Conservation (phyloP, 2,888 invertebrate species). For the Caenorhabditis afra region DNA sequence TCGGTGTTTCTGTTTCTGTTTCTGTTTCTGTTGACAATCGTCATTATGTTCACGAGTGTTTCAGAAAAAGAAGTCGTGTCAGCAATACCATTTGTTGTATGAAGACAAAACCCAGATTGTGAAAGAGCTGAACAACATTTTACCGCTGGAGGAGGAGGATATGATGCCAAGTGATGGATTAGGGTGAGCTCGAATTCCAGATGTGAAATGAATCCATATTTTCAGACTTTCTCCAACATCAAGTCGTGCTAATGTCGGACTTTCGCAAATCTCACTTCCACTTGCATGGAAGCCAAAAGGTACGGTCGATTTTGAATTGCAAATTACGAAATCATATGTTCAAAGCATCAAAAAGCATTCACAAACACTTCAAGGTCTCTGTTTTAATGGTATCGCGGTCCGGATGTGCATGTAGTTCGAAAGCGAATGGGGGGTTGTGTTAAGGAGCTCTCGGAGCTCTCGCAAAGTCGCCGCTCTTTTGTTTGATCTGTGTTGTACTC, state of each 20-base stretch:
- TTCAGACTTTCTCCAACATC: slow-evolving; percentile 58
- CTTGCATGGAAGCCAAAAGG: slow-evolving; percentile 69
- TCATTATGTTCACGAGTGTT: background rate
- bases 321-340: no score
- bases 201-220: background rate
- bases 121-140: slow-evolving; percentile 55
- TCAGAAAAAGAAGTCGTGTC: slow-evolving; percentile 58
- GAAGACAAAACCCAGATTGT: slow-evolving; percentile 64
- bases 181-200: no score
- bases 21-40: background rate
- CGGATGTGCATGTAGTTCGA: background rate
- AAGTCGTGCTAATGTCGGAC: slow-evolving; percentile 63
- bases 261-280: slow-evolving; percentile 70
- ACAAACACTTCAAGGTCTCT: slow-evolving; percentile 10
- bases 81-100: slow-evolving; percentile 54
- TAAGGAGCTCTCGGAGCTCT: no score
- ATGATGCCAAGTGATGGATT: slow-evolving; percentile 45
- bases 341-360: slow-evolving; percentile 16
- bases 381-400: background rate
- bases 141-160: slow-evolving; percentile 54
- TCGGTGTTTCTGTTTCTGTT: background rate
- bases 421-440: no score
- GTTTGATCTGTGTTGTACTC: slow-evolving; percentile 40
- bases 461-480: slow-evolving; percentile 22
- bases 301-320: background rate